These are phyloP conservation scores for Poecilia picta DNA, from an alignment of 2,797 vertebrate species.

Conservation along the genomic window DNA sequence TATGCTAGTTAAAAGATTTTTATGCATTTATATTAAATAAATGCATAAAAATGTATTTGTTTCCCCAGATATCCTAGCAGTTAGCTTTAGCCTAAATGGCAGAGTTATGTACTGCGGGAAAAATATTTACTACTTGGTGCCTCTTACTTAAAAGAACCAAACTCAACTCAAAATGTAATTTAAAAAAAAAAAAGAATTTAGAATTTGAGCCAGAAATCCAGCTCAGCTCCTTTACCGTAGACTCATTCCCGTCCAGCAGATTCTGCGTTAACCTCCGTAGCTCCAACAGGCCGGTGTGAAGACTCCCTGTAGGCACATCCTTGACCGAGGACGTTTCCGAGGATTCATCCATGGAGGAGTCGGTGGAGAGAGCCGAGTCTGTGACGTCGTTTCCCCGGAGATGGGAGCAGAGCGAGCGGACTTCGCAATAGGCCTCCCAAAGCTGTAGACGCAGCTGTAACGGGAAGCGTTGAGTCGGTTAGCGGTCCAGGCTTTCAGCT, in stretches of 20 bases:
- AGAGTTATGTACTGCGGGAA: background rate
- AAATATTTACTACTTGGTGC: background rate
- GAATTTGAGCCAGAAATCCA: background rate
- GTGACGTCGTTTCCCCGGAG: constrained; percentile 93
- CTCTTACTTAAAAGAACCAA: background rate
- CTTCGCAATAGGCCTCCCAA: constrained; percentile 96
- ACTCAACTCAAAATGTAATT: background rate
- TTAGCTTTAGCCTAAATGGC: background rate
- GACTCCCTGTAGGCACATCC: constrained; percentile 91
- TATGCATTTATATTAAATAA: too few relatives aligned
- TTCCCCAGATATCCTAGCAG: background rate
- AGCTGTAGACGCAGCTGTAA: constrained; percentile 91
- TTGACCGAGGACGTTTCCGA: constrained; percentile 96
- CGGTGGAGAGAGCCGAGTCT: constrained; percentile 92
- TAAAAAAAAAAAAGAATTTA: background rate
- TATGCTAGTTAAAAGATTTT: too few relatives aligned
- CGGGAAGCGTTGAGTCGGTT: background rate
- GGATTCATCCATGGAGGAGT: constrained; percentile 98
- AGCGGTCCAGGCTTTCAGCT: background rate
- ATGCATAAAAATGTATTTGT: too few relatives aligned
- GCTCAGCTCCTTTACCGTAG: constrained; percentile 80
- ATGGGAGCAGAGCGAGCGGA: constrained; percentile 93
- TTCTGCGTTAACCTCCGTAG: constrained; percentile 95
- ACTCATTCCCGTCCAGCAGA: constrained; percentile 92
- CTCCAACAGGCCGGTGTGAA: constrained; percentile 90